Evolutionary conservation across 2,797 vertebrate species (phyloP).

Genomic region (Odontamblyopus lacepedii): DNA sequence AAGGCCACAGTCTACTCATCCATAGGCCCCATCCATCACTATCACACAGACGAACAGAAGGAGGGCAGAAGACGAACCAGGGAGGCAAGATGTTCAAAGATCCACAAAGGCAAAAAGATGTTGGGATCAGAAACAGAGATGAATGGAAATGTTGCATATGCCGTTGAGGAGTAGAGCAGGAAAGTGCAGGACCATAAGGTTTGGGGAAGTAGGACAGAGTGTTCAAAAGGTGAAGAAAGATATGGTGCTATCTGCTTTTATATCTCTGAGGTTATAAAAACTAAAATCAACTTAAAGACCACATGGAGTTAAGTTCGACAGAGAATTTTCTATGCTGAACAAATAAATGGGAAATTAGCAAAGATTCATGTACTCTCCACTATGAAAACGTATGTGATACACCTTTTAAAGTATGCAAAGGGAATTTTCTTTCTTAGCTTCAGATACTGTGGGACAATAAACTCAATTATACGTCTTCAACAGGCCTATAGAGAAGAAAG

Average conservation of each 20-base stretch:
- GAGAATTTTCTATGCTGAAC: neutral
- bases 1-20: conserved; percentile 71
- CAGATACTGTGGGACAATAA: no score
- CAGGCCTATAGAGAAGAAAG: no score
- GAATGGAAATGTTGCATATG: conserved; percentile 26
- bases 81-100: conserved; percentile 36
- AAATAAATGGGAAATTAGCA: no score
- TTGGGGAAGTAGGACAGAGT: conserved; percentile 24
- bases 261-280: neutral
- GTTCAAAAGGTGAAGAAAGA: conserved; percentile 22
- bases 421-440: no score
- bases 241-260: neutral
- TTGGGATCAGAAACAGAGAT: conserved; percentile 27
- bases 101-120: conserved; percentile 51
- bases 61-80: conserved; percentile 32
- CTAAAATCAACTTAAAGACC: neutral
- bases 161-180: conserved; percentile 7
- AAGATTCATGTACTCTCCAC: no score
- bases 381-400: no score
- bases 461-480: no score
- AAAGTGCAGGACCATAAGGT: neutral
- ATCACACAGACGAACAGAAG: conserved; percentile 56
- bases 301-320: neutral
- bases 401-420: no score
- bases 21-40: conserved; percentile 73